These are phyloP conservation scores for Pangasianodon gigas DNA, from an alignment of 2,113 vertebrate species.

Conservation along the genomic window DNA sequence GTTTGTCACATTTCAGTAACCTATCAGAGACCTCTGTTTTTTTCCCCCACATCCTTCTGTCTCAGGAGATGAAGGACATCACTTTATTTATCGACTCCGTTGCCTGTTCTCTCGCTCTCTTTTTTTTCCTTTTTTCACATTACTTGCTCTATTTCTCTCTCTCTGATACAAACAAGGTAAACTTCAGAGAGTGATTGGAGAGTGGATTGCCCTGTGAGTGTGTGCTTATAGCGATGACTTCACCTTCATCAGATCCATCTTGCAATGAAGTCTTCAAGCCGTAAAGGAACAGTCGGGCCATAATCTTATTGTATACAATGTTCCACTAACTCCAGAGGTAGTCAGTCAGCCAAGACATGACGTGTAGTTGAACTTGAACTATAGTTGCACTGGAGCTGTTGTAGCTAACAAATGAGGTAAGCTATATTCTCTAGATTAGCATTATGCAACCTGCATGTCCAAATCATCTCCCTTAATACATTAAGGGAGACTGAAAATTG, in stretches of 20 bases:
- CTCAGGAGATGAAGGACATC: background rate
- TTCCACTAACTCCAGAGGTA: background rate
- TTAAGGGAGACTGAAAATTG: background rate
- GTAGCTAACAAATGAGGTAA: background rate
- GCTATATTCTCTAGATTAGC: background rate
- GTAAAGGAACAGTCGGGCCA: background rate
- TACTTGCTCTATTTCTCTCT: constrained; percentile 46
- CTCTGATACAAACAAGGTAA: background rate
- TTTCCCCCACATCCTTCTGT: background rate
- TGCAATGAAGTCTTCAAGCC: background rate
- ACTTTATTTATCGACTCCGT: constrained; percentile 17
- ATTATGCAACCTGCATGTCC: background rate
- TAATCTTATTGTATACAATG: constrained; percentile 2
- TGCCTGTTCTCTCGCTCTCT: background rate
- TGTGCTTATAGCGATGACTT: background rate
- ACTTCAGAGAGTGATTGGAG: background rate
- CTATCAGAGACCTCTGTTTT: background rate
- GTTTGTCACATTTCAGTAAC: background rate
- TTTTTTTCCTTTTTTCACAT: constrained; percentile 18
- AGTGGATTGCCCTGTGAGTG: background rate
- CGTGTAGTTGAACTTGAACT: background rate
- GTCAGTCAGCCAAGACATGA: background rate
- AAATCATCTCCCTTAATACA: background rate
- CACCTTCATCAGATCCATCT: constrained; percentile 2
- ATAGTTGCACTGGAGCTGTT: background rate